phyloP scores from a whole-genome alignment of 2,888 invertebrate species.

The Augochlorella aurata region DNA sequence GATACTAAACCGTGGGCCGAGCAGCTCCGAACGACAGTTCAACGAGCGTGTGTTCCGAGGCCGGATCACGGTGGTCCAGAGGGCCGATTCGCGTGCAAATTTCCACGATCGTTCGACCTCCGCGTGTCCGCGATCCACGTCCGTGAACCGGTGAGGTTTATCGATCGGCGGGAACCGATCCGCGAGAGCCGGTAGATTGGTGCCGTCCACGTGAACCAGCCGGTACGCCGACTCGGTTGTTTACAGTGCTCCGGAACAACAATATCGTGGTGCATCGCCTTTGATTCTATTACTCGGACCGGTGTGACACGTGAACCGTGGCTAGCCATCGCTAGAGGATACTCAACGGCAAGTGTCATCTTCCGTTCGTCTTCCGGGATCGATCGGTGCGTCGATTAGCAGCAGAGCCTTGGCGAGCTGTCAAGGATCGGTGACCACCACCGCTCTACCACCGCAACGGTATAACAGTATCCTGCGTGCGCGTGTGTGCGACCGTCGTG shows the following conservation, averaged over 20 bases:
- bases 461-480: constrained; percentile 15
- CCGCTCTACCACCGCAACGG: not conserved
- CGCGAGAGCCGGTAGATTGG: not conserved
- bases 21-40: constrained; percentile 77
- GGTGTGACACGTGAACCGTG: constrained; percentile 8
- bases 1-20: constrained; percentile 76
- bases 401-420: constrained; percentile 14
- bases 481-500: constrained; percentile 34
- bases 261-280: not conserved
- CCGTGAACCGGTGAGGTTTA: constrained; percentile 22
- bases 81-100: constrained; percentile 51
- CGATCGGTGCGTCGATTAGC: constrained; percentile 39
- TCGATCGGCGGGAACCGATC: not conserved
- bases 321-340: constrained; percentile 10
- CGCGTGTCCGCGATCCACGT: constrained; percentile 40
- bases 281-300: not conserved
- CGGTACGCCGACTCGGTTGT: not conserved
- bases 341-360: constrained; percentile 31
- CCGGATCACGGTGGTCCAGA: constrained; percentile 71
- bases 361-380: constrained; percentile 29
- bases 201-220: constrained; percentile 31
- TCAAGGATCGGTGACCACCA: constrained; percentile 23
- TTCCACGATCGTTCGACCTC: constrained; percentile 31
- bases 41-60: constrained; percentile 76
- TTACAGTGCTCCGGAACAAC: constrained; percentile 3